phyloP scores from a whole-genome alignment of 2,888 invertebrate genomes.

The Meliscaeva auricollis region DNA sequence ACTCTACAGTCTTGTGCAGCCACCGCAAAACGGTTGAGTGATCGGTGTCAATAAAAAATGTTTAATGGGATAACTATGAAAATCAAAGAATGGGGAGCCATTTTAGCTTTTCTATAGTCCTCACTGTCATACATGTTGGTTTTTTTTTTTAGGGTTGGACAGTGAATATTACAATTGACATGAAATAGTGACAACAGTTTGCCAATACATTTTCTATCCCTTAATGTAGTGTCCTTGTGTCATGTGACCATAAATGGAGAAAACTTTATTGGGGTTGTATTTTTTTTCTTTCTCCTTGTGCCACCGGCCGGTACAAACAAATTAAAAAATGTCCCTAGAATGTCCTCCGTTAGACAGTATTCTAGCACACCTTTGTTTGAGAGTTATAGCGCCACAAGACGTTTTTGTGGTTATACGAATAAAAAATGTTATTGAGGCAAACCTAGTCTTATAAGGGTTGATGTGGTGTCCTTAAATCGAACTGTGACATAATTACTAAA shows the following conservation, averaged over 20 bases:
- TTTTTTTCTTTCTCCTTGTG: constrained; percentile 4
- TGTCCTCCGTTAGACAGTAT: constrained; percentile 20
- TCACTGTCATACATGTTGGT: background rate
- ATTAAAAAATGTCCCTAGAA: constrained; percentile 60
- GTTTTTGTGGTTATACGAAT: constrained; percentile 52
- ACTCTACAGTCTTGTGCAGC: background rate
- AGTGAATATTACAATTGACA: constrained; percentile 28
- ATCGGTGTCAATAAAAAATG: constrained; percentile 72
- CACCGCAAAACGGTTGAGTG: constrained; percentile 48
- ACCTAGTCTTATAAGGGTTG: constrained; percentile 36
- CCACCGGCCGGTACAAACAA: constrained; percentile 16
- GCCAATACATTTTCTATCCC: constrained; percentile 54
- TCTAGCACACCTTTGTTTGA: constrained; percentile 67
- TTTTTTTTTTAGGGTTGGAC: constrained; percentile 37
- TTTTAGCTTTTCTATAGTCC: constrained; percentile 1
- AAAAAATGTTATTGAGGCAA: constrained; percentile 10
- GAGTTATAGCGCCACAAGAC: constrained; percentile 33
- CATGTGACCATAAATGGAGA: constrained; percentile 1
- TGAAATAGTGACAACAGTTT: constrained; percentile 64
- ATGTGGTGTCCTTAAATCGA: constrained; percentile 50
- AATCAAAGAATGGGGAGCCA: constrained; percentile 30
- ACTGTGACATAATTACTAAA: constrained; percentile 27
- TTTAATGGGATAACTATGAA: constrained; percentile 64
- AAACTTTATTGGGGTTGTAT: constrained; percentile 20
- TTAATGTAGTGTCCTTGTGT: constrained; percentile 21